Base-by-base conservation (phyloP, 2,888 invertebrate genomes). In the Autographa pulchrina region DNA sequence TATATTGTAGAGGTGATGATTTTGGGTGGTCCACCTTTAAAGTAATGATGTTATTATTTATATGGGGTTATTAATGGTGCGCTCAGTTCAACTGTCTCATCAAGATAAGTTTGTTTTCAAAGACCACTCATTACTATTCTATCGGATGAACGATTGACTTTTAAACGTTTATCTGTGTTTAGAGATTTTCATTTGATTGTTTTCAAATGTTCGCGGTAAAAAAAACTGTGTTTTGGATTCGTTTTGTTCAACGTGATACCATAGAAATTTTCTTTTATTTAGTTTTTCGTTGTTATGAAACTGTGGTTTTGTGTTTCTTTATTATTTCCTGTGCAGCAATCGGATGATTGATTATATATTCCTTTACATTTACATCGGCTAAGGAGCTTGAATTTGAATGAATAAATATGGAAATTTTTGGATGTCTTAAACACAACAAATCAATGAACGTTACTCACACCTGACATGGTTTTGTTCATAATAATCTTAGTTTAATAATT, bases 1-100 rank as follows among this genome's bases (percentile, higher is more conserved):
- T 87, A 88, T 86, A 86, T 83, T 85, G 82, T 86, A 78, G 76
- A 94, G 93, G 94, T 95, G 95, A 93, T 93, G 95, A 95, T 94
- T 95, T 95, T 94, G 95, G 95, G 95, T 96, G 95, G 95, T 95
- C 95, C 87, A 72, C 74, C 82, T 89, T 87, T 85, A 80, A 90
- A 88, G 91, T 91, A 94, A 93, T 92, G 92, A 95, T 93, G 93
- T 93, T 94, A 93, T 94, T 94, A 94, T 94, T 92, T 92, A 91
- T 92, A 92, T 71, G 86, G 86, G 86, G 87, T 94, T 94, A 94
- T 95, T 94, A 94, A 95, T 95, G 94, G 88, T 90, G 80, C 82
- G 86, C 81, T 85, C 83, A 81, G 79, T 83, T 86, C 87, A 91
- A 91, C 91, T 91, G 92, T 92, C 91, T 94, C 93, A 94, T 94